phyloP scores from a whole-genome alignment of 1,140 invertebrate species.

The Drosophila nebulosa region DNA sequence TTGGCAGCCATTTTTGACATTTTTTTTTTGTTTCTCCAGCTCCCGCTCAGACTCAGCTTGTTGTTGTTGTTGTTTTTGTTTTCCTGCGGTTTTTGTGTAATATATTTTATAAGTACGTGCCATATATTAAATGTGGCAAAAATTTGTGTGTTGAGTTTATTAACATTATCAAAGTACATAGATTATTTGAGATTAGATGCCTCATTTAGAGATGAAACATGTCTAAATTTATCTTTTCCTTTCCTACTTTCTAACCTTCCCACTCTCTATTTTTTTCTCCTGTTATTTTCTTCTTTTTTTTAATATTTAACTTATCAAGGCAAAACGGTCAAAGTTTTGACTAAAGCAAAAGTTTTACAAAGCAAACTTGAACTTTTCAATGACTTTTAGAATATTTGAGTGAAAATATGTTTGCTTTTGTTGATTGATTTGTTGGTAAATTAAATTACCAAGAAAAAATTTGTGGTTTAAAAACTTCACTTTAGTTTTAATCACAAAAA shows the following conservation, averaged over 20 bases:
- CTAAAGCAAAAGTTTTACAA: conserved; percentile 33
- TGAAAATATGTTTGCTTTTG: conserved; percentile 38
- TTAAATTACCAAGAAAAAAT: conserved; percentile 14
- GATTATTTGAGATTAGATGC: conserved; percentile 60
- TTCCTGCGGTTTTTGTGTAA: conserved; percentile 44
- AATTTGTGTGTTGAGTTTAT: conserved; percentile 49
- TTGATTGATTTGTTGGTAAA: conserved; percentile 28
- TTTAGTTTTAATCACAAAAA: neutral
- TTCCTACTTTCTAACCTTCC: neutral
- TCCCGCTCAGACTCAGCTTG: conserved; percentile 23
- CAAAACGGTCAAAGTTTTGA: neutral
- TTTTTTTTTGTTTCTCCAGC: conserved; percentile 42
- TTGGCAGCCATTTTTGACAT: conserved; percentile 57
- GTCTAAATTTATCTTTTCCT: conserved; percentile 30
- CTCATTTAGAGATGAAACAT: conserved; percentile 53
- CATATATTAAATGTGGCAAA: conserved; percentile 45
- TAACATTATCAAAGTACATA: conserved; percentile 56
- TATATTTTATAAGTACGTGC: conserved; percentile 63
- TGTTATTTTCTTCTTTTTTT: neutral
- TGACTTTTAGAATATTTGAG: conserved; percentile 65
- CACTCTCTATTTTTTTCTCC: neutral
- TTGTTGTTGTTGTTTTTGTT: conserved; percentile 34
- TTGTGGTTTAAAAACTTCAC: neutral
- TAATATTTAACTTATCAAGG: neutral
- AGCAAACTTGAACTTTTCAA: conserved; percentile 60